Conservation (phyloP, 1,140 invertebrate species). For the Drosophila arizonae region DNA sequence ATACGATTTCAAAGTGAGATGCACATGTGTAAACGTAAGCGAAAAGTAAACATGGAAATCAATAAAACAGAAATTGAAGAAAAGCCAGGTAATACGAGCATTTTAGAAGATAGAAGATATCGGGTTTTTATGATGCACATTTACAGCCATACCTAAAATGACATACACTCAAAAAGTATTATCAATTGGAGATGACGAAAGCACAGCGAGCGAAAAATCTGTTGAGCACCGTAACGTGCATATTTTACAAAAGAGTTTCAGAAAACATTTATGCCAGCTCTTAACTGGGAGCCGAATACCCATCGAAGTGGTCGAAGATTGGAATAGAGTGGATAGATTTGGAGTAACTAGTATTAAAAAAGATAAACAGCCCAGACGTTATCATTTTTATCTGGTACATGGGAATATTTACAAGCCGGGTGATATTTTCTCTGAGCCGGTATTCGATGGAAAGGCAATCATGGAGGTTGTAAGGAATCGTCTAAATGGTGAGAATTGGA, state of each 20-base stretch:
- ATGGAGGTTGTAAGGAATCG: background rate
- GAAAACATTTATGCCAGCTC: constrained; percentile 1
- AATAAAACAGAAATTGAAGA: background rate
- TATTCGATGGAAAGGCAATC: background rate
- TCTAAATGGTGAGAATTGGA: constrained; percentile 29
- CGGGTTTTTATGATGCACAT: background rate
- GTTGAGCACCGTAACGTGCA: background rate
- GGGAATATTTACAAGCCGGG: background rate
- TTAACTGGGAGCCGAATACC: background rate
- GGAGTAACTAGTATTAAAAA: background rate
- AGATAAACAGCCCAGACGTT: constrained; percentile 4
- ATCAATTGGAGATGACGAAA: constrained; percentile 3
- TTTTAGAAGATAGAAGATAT: background rate
- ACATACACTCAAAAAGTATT: constrained; percentile 4
- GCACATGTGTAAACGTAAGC: background rate
- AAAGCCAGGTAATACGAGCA: background rate
- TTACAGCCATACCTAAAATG: background rate
- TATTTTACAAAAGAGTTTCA: no score
- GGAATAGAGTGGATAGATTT: constrained; percentile 2
- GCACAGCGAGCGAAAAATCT: background rate
- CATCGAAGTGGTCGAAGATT: background rate
- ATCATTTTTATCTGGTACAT: constrained; percentile 3
- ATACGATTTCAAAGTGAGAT: no score
- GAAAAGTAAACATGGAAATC: constrained; percentile 1
- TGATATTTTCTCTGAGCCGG: background rate